Conservation (phyloP, 2,888 invertebrate species). For the Caenorhabditis sp. region DNA sequence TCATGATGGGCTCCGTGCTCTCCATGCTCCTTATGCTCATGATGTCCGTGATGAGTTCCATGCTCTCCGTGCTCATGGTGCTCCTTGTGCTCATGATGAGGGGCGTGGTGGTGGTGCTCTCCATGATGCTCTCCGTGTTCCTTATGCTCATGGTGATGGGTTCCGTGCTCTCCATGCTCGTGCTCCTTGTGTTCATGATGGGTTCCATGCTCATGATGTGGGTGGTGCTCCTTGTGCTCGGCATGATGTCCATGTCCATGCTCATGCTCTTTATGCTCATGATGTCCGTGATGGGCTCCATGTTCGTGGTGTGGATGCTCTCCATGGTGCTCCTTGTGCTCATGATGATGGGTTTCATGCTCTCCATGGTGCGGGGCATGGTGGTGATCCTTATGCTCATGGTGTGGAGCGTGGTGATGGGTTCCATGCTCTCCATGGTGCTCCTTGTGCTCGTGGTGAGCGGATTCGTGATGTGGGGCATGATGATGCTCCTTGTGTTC, state of each 20-base stretch:
- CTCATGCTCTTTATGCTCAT: conserved; percentile 14
- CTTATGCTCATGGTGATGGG: conserved; percentile 20
- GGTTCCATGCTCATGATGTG: conserved; percentile 15
- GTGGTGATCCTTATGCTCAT: conserved; percentile 32
- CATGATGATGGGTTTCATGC: conserved; percentile 20
- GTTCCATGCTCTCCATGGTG: conserved; percentile 46
- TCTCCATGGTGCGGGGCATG: conserved; percentile 28
- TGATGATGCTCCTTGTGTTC: conserved; percentile 17
- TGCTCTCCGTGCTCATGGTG: conserved; percentile 3
- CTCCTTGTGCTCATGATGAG: conserved; percentile 6
- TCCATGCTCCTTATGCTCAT: conserved; percentile 13
- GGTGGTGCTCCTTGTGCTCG: conserved; percentile 17
- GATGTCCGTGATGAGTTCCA: conserved; percentile 17
- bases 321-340: conserved; percentile 24
- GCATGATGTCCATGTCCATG: conserved; percentile 18
- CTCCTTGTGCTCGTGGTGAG: conserved; percentile 34
- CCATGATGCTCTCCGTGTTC: conserved; percentile 20
- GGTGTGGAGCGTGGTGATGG: conserved; percentile 22
- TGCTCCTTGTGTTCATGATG: conserved; percentile 13
- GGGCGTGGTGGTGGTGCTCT: conserved; percentile 11
- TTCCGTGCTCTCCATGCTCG: neutral
- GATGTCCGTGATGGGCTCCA: conserved; percentile 27
- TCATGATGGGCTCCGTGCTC: conserved; percentile 13
- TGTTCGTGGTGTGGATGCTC: conserved; percentile 11
- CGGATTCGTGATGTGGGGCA: conserved; percentile 13